Percentiles rank a stretch among this genome's conserved stretches.
Conservation (phyloP, 2,888 invertebrate species). For the Drepanosiphum platanoidis region DNA sequence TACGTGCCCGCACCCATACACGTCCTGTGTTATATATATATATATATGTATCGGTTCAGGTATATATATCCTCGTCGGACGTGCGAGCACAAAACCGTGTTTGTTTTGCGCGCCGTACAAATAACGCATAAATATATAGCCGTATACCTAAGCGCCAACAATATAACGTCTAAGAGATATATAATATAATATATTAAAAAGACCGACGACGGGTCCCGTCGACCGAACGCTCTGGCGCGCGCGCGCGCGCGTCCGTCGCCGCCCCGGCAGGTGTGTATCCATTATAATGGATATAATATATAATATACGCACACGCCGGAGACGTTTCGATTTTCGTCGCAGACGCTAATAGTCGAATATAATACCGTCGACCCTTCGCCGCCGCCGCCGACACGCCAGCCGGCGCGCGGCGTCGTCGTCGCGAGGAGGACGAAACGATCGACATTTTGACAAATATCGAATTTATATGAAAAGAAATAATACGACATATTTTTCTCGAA, state of each 20-base stretch:
- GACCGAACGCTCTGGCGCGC: not conserved
- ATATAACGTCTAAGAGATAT: not conserved
- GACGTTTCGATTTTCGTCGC: not conserved
- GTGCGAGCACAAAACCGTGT: constrained; percentile 1
- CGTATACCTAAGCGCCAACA: not conserved
- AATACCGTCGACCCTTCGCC: too few species aligned
- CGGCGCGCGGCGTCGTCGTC: too few species aligned
- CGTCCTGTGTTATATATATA: not conserved
- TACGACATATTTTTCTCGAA: too few species aligned
- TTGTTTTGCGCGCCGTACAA: constrained; percentile 16
- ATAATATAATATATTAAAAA: not conserved
- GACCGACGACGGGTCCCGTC: not conserved
- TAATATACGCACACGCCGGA: too few species aligned
- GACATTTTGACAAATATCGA: too few species aligned
- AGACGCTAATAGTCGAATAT: too few species aligned
- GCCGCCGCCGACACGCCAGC: too few species aligned
- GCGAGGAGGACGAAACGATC: too few species aligned
- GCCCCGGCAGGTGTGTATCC: not conserved
- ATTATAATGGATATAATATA: not conserved
- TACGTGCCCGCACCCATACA: not conserved
- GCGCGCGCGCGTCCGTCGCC: not conserved
- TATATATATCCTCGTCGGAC: not conserved
- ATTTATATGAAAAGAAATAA: too few species aligned
- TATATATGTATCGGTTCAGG: not conserved
- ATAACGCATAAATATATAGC: not conserved